These are phyloP conservation scores for Nibea albiflora DNA, from an alignment of 2,113 vertebrate genomes.

Conservation along the genomic window DNA sequence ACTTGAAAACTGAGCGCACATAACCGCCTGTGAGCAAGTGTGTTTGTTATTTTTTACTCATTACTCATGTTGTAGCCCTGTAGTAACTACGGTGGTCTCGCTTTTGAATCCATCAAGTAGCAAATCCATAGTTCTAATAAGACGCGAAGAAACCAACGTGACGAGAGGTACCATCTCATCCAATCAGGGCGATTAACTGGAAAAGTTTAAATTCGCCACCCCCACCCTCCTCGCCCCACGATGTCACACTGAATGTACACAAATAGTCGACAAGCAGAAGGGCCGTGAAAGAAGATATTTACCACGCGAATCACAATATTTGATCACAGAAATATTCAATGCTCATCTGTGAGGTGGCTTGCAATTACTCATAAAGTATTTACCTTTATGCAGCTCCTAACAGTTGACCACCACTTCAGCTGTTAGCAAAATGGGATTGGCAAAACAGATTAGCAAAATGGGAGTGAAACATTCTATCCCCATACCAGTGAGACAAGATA, in stretches of 20 bases:
- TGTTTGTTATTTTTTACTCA: no score
- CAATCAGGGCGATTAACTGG: background rate
- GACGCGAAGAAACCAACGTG: background rate
- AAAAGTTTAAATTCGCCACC: slow-evolving; percentile 6
- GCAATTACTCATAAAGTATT: slow-evolving; percentile 42
- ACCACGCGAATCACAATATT: background rate
- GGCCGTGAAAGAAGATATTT: background rate
- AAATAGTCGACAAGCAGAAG: background rate
- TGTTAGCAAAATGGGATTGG: slow-evolving; percentile 74
- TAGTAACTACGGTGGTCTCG: background rate
- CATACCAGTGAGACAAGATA: slow-evolving; percentile 64
- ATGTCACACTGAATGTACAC: background rate
- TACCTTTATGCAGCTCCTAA: slow-evolving; percentile 78
- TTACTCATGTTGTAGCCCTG: background rate
- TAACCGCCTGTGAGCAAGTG: background rate
- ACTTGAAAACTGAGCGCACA: background rate
- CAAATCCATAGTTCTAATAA: background rate
- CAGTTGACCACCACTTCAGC: slow-evolving; percentile 84
- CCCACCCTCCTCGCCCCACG: background rate
- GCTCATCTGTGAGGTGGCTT: background rate
- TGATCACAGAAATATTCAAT: background rate
- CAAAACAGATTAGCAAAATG: slow-evolving; percentile 79
- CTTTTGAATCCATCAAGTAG: background rate
- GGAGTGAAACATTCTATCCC: slow-evolving; percentile 80
- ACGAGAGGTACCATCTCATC: background rate